Base-by-base conservation (phyloP, 1,140 invertebrate genomes). In the Nephila pilipes region DNA sequence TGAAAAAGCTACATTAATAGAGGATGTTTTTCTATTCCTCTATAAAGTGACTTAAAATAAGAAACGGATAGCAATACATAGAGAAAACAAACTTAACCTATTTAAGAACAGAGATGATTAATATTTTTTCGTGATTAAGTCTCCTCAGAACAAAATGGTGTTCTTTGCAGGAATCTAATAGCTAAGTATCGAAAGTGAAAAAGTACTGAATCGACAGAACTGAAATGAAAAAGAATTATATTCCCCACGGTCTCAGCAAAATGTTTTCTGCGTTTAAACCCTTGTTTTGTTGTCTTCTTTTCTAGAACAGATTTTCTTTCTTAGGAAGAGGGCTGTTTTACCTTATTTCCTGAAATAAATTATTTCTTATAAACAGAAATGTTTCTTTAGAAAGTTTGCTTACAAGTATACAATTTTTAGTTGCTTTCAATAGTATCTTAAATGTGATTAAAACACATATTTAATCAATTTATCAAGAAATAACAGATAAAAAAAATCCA, bases 81-180 rank as follows among this genome's bases (percentile, higher is more conserved):
- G 36, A 18, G 25, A 29, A 75, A 36, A 29, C 14, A 8, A 75
- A 14, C 14, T 29, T 75, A 75, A 75, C 36, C 69, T 75, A 29
- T 75, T 75, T 75, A 75, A 32, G 69, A 75, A 36, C 69, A 36
- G 16, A 32, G 69, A 75, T 75, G 69, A 75, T 75, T 75, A 75
- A 75, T 75, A 75, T 75, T 75, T 75, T 75, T 75, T 36, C 32
- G 32, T 18, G 29, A 75, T 32, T 32, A 75, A 75, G 69, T 75
- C 36, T 32, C 69, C 29, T 75, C 69, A 1, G 6, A 8, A 4
- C 14, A 6, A 29, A 36, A 75, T 29, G 69, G 20, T 2, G 69
- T 3, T 0, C 12, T 32, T 36, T 29, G 16, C 69, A 75, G 69
- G 29, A 14, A 75, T 32, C 69, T 75, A 32, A 32, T 14, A 36